Base-by-base conservation (phyloP, 64 coral and sea anemone species). In the Stichodactyla mertensii region DNA sequence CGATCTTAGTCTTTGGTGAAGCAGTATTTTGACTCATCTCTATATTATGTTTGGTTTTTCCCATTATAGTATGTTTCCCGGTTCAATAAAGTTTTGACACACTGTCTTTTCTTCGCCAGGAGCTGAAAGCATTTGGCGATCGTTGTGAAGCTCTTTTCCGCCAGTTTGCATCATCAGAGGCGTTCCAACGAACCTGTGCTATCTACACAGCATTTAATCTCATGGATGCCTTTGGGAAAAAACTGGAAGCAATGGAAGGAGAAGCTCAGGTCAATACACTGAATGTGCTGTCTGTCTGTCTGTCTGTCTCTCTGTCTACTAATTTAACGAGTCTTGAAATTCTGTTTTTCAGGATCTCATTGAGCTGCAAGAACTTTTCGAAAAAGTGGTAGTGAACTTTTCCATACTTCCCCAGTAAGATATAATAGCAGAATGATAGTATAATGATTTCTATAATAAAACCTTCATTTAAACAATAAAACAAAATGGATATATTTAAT, bases 361-460 rank as follows among this genome's bases (percentile, higher is more conserved):
- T 61, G 95, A 98, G 80, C 88, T 98, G 61, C 95, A 98, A 70
- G 95, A 98, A 89, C 67, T 98, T 16, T 94, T 94, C 82, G 95
- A 98, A 16, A 98, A 94, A 87, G 87, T 86, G 70, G 92, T 98
- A 26, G 95, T 98, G 16, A 98, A 98, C 89, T 98, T 98, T 55
- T 98, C 95, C 31, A 87, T 98, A 57, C 77, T 98, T 64, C 95
- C 95, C 31, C 92, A 91, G 95, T 98, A 92, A 94, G 95, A 89
- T 9, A 23, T 7, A 10, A 12, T 90, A 28, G 10, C 7, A 11
- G 12, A 19, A 14, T 74, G 9, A 26, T 31, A 26, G 10, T 74
- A 82, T n/a, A 81, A 26, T 24, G 54, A 4, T 79, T 54, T 18
- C 51, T 52, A 55, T 10, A 19, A 12, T 64, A 23, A 23, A 16